Percentiles rank a stretch among this genome's conserved stretches.
Conservation (phyloP, 2,113 vertebrate species). For the Tetraodon nigroviridis region DNA sequence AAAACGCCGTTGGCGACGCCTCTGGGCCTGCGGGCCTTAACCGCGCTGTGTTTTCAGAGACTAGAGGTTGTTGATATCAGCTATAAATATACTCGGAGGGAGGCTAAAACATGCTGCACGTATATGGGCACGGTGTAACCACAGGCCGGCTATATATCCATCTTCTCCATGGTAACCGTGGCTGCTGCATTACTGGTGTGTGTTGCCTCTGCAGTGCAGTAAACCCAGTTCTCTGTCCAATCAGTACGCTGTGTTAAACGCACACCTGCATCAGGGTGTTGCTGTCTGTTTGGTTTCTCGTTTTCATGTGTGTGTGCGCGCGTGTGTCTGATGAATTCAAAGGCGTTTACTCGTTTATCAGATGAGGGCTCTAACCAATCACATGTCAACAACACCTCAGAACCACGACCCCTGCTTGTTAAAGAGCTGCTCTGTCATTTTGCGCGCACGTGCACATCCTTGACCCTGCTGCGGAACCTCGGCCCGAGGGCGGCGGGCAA, state of each 20-base stretch:
- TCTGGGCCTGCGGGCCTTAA: constrained; percentile 39
- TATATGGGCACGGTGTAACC: constrained; percentile 42
- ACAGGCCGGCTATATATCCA: constrained; percentile 54
- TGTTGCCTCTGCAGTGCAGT: constrained; percentile 62
- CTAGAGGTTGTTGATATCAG: constrained; percentile 18
- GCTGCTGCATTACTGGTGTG: constrained; percentile 53
- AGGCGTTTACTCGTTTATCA: constrained; percentile 37
- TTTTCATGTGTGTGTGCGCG: constrained; percentile 42
- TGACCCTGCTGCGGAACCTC: constrained; percentile 57
- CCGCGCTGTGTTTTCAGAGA: constrained; percentile 19
- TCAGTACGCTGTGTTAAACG: constrained; percentile 62
- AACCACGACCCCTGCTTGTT: constrained; percentile 44
- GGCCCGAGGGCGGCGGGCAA: constrained; percentile 24
- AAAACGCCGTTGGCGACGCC: constrained; percentile 35
- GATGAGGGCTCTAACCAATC: constrained; percentile 44
- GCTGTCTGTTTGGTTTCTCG: constrained; percentile 47
- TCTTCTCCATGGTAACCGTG: constrained; percentile 67
- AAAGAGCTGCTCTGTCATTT: constrained; percentile 56
- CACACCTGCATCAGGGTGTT: constrained; percentile 60
- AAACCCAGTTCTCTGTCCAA: constrained; percentile 55
- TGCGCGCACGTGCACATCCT: constrained; percentile 60
- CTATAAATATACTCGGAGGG: constrained; percentile 9
- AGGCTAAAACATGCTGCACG: constrained; percentile 52
- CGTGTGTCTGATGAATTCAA: constrained; percentile 39
- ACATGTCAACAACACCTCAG: constrained; percentile 44